A percentile compares a stretch with the other conserved stretches of the same genome.
These are phyloP conservation scores for Coluber constrictor DNA, from an alignment of 2,797 vertebrate species.

Conservation along the genomic window DNA sequence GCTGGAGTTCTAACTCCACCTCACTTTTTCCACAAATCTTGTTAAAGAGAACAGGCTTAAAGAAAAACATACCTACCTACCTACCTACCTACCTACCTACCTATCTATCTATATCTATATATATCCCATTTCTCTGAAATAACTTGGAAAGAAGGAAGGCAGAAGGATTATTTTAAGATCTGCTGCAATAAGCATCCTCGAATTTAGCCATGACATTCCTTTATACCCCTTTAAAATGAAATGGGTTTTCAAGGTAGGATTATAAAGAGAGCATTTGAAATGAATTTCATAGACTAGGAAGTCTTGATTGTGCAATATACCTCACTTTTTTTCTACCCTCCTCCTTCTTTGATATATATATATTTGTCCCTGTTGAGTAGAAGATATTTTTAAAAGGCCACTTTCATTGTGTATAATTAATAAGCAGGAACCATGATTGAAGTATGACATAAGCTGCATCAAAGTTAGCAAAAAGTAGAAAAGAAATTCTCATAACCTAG, in stretches of 20 bases:
- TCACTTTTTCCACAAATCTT: neutral
- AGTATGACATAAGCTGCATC: conserved; percentile 62
- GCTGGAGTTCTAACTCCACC: neutral
- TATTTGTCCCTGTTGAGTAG: conserved; percentile 45
- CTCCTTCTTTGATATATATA: conserved; percentile 40
- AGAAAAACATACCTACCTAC: too few relatives aligned
- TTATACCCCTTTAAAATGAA: conserved; percentile 59
- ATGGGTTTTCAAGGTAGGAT: conserved; percentile 38
- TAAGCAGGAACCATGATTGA: conserved; percentile 67
- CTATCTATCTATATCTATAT: too few relatives aligned
- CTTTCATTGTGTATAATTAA: conserved; percentile 71
- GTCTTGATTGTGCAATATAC: conserved; percentile 17
- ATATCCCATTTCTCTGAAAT: too few relatives aligned
- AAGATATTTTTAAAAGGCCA: conserved; percentile 51
- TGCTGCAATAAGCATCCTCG: conserved; percentile 38
- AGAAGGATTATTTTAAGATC: conserved; percentile 47
- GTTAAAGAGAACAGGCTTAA: neutral
- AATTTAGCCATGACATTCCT: conserved; percentile 40
- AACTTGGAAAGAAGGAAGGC: conserved; percentile 23
- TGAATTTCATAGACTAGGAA: conserved; percentile 47
- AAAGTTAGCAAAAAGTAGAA: conserved; percentile 65
- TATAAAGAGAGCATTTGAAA: conserved; percentile 45
- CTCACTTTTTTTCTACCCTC: neutral
- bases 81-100: too few relatives aligned
- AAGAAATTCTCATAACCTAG: conserved; percentile 69